A percentile compares a stretch with the other conserved stretches of the same genome.
Conservation (phyloP, 2,888 invertebrate genomes). For the Coecobrya sp. region DNA sequence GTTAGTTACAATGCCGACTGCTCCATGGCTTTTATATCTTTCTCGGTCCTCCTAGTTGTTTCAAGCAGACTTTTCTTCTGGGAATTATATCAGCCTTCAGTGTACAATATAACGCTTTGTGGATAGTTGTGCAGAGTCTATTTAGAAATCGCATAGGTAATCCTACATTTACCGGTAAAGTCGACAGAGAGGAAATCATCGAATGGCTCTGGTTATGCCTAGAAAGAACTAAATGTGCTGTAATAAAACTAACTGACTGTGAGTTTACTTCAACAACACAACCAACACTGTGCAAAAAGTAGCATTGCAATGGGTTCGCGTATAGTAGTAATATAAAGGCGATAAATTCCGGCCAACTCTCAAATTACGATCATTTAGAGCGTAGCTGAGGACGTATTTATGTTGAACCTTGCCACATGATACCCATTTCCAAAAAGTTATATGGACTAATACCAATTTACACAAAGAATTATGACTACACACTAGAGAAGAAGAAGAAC, state of each 20-base stretch:
- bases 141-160: conserved; percentile 12
- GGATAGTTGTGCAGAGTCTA: not conserved
- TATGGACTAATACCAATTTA: conserved; percentile 66
- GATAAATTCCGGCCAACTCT: conserved; percentile 79
- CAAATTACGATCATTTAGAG: conserved; percentile 82
- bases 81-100: not conserved
- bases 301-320: conserved; percentile 9
- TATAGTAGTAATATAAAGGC: conserved; percentile 60
- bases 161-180: conserved; percentile 1
- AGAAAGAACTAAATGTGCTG: conserved; percentile 35
- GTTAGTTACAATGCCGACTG: not conserved
- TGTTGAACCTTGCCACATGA: conserved; percentile 68
- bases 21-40: not conserved
- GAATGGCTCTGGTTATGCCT: conserved; percentile 28
- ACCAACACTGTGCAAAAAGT: conserved; percentile 11
- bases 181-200: conserved; percentile 38
- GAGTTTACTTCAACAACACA: conserved; percentile 48
- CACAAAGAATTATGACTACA: conserved; percentile 63
- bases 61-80: not conserved
- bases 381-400: conserved; percentile 81
- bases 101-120: not conserved
- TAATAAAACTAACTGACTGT: conserved; percentile 56
- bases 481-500: conserved; percentile 45
- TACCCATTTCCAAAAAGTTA: conserved; percentile 58
- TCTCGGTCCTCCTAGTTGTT: not conserved